A percentile compares a stretch with the other conserved stretches of the same genome.
Conservation (phyloP, 2,113 vertebrate genomes). For the Fregetta grallaria region DNA sequence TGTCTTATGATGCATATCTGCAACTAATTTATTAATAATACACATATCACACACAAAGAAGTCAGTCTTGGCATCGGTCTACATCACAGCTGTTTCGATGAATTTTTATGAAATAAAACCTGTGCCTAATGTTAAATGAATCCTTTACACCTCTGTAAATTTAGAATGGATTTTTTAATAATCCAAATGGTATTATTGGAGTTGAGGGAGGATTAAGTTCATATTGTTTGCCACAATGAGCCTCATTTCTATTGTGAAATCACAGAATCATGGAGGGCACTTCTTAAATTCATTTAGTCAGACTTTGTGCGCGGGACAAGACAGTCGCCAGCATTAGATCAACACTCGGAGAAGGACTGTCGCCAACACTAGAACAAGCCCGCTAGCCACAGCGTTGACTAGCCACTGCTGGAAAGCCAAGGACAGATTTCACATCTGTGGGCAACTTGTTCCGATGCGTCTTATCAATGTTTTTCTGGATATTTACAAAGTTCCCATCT, state of each 20-base stretch:
- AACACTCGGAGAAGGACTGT: not conserved
- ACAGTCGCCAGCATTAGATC: too few species aligned
- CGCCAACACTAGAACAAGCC: not conserved
- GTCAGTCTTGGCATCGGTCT: not conserved
- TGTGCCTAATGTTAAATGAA: not conserved
- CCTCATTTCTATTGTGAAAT: not conserved
- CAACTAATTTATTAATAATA: not conserved
- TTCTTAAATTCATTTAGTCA: not conserved
- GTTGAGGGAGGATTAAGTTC: not conserved
- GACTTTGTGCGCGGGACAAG: fast-evolving
- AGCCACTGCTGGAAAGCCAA: not conserved
- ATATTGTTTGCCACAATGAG: not conserved
- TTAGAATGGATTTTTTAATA: not conserved
- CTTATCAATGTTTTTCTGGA: not conserved
- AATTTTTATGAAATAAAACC: not conserved
- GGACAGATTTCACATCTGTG: not conserved
- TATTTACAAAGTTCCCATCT: not conserved
- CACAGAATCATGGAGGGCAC: not conserved
- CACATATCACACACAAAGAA: not conserved
- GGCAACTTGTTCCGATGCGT: not conserved
- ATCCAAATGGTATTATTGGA: not conserved
- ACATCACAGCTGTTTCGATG: not conserved
- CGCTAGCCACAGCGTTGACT: not conserved
- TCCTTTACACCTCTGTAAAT: not conserved
- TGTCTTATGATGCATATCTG: not conserved